Evolutionary conservation across 2,113 vertebrate species (phyloP), one percentile per base, ranked within the genome.

Genomic region (Lepisosteus oculatus): DNA sequence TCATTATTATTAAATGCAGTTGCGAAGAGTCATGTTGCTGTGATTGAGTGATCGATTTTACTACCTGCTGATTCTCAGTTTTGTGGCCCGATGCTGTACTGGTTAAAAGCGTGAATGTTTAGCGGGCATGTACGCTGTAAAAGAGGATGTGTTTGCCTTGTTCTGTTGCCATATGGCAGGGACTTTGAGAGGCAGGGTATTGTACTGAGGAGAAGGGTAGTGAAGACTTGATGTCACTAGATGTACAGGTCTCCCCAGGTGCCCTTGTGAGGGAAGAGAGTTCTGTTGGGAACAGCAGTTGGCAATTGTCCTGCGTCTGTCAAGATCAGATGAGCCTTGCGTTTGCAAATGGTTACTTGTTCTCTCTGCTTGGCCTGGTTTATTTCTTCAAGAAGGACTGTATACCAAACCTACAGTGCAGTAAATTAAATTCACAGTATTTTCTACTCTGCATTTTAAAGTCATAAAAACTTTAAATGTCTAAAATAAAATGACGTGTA

Each of bases 311-410:
- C 57, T 8, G 3, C 14, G 8, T 70, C 76, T 84, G 84, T 85
- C 88, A 78, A 55, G 75, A 74, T 73, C 88, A 88, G 80, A 43
- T 85, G 87, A 41, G n/a, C 55, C 61, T 56, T 68, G n/a, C 63
- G 69, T 14, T 55, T 74, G 61, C 59, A 15, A 29, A 29, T 29
- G 29, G 29, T 29, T 29, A 29, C 8, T 51, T 51, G 47, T 61
- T 61, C 59, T 61, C 17, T 61, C 7, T 61, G 6, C 17, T 51
- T 51, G 47, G 47, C 47, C 47, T 51, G 47, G 47, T 51, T 51
- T 9, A 51, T 51, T 51, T 51, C 5, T 51, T 51, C 9, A 6
- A 51, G 47, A 51, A 51, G 5, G 9, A 51, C 9, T 51, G 29
- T 29, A 51, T 1, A 6, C 47, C 47, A 51, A 51, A 6, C 5